Evolutionary conservation across 2,797 vertebrate genomes (phyloP), one percentile per base, ranked within the genome.

Genomic region (Bovichtus diacanthus): DNA sequence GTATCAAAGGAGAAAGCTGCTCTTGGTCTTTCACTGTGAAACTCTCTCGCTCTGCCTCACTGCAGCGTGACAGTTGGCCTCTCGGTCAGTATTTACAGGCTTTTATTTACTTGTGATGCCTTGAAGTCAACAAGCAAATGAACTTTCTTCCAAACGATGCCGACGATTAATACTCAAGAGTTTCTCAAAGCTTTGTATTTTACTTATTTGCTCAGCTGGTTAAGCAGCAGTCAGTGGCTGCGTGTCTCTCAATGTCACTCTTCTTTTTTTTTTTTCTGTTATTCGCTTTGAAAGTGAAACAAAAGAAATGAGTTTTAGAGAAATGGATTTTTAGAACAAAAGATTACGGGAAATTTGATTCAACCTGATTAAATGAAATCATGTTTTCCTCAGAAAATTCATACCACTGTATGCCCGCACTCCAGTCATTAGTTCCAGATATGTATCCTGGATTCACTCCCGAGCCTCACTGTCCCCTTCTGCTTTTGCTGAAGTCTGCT

Each of bases 1-100:
- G 69, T 74, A 80, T 85, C 58, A 87, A 86, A 87, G 62, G 19
- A 72, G 59, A 68, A 47, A 70, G 72, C 67, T 59, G 31, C 63
- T 83, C 41, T 64, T 34, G 43, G 64, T 80, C 69, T 61, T 74
- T 80, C 34, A 15, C 70, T 71, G 23, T 66, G 73, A 80, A 68
- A 53, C 44, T 49, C 50, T 46, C 18, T 69, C 13, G 5, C 60
- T 83, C 55, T 55, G 70, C 62, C 44, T 69, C 23, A 7, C 29
- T 60, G 49, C 31, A 34, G 31, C 7, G 21, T 62, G 47, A 68
- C 25, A 2, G 51, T 38, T 29, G 47, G 23, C 61, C 72, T 81
- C 63, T 73, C 9, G 8, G 54, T 79, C 74, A 74, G 21, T 68
- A 65, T 76, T 83, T 68, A 41, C 58, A 41, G 39, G 43, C 59